Evolutionary conservation across 1,140 invertebrate genomes (phyloP).

Genomic region (Neuroterus valhalla): DNA sequence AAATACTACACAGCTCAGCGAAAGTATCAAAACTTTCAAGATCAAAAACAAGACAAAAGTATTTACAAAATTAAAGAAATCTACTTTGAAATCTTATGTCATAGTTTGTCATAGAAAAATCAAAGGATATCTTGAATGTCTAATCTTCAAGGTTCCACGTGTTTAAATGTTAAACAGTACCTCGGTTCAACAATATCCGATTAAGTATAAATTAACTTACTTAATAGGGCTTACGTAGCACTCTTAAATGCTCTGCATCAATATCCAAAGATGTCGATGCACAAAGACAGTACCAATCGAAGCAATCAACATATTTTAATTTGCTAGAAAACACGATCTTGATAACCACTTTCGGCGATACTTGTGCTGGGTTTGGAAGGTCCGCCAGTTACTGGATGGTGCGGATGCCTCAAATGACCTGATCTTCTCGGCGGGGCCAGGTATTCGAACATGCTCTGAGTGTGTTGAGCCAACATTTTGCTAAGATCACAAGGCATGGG

Average conservation of each 20-base stretch:
- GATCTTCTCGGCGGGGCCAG: slow-evolving; percentile 87
- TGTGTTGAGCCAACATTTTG: slow-evolving; percentile 95
- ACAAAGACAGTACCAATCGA: not conserved
- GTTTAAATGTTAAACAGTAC: not conserved
- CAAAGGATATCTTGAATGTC: not conserved
- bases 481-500: slow-evolving; percentile 94
- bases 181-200: not conserved
- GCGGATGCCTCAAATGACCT: slow-evolving; percentile 83
- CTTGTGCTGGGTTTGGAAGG: slow-evolving; percentile 75
- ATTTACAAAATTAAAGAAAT: slow-evolving; percentile 21
- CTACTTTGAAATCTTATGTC: slow-evolving; percentile 24
- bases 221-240: not conserved
- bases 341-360: slow-evolving; percentile 82
- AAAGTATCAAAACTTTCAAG: slow-evolving; percentile 1
- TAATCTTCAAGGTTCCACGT: not conserved
- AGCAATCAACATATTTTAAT: slow-evolving; percentile 43
- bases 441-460: slow-evolving; percentile 97
- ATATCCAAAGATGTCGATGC: not conserved
- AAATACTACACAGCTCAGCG: slow-evolving; percentile 21
- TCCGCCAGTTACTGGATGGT: slow-evolving; percentile 76
- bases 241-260: slow-evolving; percentile 15
- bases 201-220: slow-evolving; percentile 18
- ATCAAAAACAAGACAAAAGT: not conserved
- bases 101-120: not conserved
- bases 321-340: slow-evolving; percentile 84